Conservation (phyloP, 2,113 vertebrate species). For the Albula goreensis region DNA sequence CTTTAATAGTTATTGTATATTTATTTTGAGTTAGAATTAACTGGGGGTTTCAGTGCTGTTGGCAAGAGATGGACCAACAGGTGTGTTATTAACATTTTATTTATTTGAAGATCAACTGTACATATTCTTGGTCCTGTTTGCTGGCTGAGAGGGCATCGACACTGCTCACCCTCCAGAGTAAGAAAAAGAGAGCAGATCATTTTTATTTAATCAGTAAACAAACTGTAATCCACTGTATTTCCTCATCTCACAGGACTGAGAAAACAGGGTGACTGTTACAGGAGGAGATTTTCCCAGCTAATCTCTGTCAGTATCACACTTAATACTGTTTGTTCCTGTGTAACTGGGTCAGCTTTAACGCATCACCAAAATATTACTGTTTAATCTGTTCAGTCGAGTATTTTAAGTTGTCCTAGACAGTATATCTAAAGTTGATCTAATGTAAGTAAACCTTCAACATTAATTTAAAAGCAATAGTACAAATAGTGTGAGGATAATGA, state of each 20-base stretch:
- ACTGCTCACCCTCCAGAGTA: neutral
- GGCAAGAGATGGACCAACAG: neutral
- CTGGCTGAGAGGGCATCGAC: neutral
- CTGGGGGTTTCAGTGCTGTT: neutral
- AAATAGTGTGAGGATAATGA: no score
- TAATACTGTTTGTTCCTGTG: neutral
- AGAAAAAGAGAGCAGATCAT: neutral
- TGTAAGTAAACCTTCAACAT: neutral
- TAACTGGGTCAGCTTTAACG: neutral
- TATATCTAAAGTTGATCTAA: neutral
- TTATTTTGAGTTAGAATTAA: neutral
- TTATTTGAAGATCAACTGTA: neutral
- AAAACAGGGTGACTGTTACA: neutral
- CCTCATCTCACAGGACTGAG: neutral
- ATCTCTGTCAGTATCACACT: neutral
- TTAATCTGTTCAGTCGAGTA: neutral
- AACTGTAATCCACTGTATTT: neutral
- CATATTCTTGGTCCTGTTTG: neutral
- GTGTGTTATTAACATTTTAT: neutral
- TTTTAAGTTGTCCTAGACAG: neutral
- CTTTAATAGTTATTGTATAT: neutral
- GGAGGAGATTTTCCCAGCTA: neutral
- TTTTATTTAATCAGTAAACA: neutral
- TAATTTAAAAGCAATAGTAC: no score
- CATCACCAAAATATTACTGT: neutral